Evolutionary conservation across 2,113 vertebrate genomes (phyloP).

Genomic region (Calypte anna): DNA sequence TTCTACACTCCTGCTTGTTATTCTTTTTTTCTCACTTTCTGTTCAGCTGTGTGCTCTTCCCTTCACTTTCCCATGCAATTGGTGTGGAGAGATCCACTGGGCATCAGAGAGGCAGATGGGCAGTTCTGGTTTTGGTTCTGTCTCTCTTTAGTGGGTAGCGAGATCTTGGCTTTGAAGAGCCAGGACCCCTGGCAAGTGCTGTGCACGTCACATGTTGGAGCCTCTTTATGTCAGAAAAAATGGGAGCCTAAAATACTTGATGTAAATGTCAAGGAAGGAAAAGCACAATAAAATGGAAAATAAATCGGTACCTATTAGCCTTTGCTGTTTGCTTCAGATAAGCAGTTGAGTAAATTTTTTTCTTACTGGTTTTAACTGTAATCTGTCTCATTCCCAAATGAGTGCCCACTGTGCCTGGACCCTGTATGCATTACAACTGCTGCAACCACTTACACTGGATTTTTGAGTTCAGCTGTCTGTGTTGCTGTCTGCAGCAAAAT

Average conservation of each 20-base stretch:
- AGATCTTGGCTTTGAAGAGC: neutral
- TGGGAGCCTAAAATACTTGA: neutral
- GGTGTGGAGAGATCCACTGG: neutral
- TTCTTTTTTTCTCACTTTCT: neutral
- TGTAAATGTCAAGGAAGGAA: neutral
- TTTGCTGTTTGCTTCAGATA: neutral
- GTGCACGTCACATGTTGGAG: neutral
- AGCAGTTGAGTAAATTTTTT: neutral
- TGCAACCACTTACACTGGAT: neutral
- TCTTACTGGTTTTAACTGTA: neutral
- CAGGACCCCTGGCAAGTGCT: neutral
- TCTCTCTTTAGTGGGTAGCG: neutral
- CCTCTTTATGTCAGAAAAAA: neutral
- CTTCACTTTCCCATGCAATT: fast-evolving
- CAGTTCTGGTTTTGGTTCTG: neutral
- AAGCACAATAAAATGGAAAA: neutral
- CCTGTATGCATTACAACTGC: neutral
- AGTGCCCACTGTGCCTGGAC: neutral
- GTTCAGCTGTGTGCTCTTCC: neutral
- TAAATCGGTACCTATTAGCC: neutral
- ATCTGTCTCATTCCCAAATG: neutral
- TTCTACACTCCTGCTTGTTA: neutral
- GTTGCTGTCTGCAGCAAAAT: neutral
- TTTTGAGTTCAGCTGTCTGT: neutral
- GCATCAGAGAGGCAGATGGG: neutral